Conservation (phyloP, 1,140 invertebrate species). For the Agraylea sexmaculata region DNA sequence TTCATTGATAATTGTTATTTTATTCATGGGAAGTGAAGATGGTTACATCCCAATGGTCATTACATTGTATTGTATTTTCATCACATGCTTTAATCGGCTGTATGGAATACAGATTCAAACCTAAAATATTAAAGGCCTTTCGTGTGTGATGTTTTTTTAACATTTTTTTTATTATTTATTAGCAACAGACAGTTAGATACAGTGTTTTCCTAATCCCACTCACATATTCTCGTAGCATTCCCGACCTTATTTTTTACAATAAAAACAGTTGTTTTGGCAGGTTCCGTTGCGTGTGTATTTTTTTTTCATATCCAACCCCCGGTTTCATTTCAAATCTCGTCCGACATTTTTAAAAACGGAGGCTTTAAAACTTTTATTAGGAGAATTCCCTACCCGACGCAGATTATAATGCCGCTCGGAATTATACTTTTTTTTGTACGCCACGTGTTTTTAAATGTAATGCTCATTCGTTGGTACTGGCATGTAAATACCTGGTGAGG, state of each 20-base stretch:
- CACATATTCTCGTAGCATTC: constrained; percentile 18
- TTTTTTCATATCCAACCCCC: no score
- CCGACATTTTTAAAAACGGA: constrained; percentile 12
- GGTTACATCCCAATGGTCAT: constrained; percentile 11
- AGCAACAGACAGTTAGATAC: neutral
- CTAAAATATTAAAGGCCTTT: constrained; percentile 5
- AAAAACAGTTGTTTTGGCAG: neutral
- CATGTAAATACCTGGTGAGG: constrained; percentile 6
- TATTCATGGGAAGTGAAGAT: constrained; percentile 21
- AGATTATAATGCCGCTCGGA: constrained; percentile 21
- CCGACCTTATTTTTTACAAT: constrained; percentile 1
- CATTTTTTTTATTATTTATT: neutral
- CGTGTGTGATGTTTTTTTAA: neutral
- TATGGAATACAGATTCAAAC: constrained; percentile 8
- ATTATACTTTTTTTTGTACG: no score
- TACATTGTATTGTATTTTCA: constrained; percentile 19
- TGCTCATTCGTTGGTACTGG: constrained; percentile 12
- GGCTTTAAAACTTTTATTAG: constrained; percentile 23
- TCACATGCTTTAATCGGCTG: constrained; percentile 5
- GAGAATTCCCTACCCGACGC: constrained; percentile 19
- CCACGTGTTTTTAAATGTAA: constrained; percentile 20
- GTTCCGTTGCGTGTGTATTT: constrained; percentile 10
- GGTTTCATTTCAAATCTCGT: no score
- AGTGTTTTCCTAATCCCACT: constrained; percentile 11
- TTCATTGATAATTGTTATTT: constrained; percentile 19